These are phyloP conservation scores for Pinctada fucata DNA, from an alignment of 2,888 invertebrate genomes.

Conservation along the genomic window DNA sequence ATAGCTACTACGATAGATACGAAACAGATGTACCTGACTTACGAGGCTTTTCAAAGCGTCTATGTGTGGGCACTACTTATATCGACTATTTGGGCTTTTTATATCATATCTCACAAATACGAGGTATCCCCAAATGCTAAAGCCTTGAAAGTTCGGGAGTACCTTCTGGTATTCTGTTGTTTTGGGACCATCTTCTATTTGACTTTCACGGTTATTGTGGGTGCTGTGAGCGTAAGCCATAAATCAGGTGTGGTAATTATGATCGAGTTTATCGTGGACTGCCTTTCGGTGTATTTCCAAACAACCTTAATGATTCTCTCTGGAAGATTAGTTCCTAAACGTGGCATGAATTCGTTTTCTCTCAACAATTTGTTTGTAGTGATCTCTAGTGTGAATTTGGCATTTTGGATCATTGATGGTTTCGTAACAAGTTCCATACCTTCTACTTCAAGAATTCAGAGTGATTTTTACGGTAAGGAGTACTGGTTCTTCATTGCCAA, in stretches of 20 bases:
- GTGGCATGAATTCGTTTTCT: not conserved
- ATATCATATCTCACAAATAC: not conserved
- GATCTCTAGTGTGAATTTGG: not conserved
- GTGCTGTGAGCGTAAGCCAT: not conserved
- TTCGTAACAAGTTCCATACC: not conserved
- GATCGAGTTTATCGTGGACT: not conserved
- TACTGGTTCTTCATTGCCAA: not conserved
- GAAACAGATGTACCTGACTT: not conserved
- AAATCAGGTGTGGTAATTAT: not conserved
- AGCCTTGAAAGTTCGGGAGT: not conserved
- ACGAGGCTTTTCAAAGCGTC: not conserved
- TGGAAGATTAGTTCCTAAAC: not conserved
- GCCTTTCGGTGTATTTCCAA: not conserved
- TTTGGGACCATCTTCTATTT: not conserved
- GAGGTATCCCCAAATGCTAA: not conserved
- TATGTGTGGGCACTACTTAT: not conserved
- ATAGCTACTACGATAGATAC: not conserved
- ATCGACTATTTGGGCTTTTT: not conserved
- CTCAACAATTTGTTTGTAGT: not conserved
- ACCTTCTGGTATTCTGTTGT: not conserved
- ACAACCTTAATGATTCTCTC: not conserved
- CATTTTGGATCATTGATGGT: not conserved
- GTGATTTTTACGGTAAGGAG: not conserved
- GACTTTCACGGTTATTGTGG: not conserved
- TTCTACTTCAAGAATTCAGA: not conserved